Evolutionary conservation across 2,113 vertebrate genomes (phyloP).

Genomic region (Syrmaticus mikado): DNA sequence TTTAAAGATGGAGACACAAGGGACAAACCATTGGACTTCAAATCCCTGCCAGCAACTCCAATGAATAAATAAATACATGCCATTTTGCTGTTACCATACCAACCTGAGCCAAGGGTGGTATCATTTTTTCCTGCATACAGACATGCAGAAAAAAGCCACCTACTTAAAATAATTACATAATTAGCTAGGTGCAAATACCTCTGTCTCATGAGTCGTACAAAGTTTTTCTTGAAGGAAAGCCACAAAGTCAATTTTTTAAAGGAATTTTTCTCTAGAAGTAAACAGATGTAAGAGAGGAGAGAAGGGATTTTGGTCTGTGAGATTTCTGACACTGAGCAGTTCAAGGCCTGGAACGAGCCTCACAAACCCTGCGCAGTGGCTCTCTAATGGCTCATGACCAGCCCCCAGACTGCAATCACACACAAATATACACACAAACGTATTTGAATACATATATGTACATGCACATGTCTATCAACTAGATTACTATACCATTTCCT

Average conservation of each 20-base stretch:
- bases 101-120: neutral
- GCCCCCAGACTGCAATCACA: neutral
- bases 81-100: neutral
- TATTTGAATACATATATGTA: too few species aligned
- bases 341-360: neutral
- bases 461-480: too few species aligned
- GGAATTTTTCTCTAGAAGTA: neutral
- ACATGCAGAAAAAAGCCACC: neutral
- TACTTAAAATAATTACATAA: neutral
- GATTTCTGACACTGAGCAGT: neutral
- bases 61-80: neutral
- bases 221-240: neutral
- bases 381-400: neutral
- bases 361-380: rapidly evolving
- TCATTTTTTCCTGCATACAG: neutral
- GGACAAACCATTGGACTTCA: neutral
- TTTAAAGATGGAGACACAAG: neutral
- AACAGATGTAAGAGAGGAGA: rapidly evolving
- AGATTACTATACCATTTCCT: neutral
- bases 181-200: neutral
- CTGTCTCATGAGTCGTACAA: rapidly evolving
- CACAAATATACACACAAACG: neutral
- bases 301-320: neutral
- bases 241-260: neutral
- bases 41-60: slow-evolving; percentile 9